Evolutionary conservation across 2,113 vertebrate species (phyloP).

Genomic region (Micromys minutus): DNA sequence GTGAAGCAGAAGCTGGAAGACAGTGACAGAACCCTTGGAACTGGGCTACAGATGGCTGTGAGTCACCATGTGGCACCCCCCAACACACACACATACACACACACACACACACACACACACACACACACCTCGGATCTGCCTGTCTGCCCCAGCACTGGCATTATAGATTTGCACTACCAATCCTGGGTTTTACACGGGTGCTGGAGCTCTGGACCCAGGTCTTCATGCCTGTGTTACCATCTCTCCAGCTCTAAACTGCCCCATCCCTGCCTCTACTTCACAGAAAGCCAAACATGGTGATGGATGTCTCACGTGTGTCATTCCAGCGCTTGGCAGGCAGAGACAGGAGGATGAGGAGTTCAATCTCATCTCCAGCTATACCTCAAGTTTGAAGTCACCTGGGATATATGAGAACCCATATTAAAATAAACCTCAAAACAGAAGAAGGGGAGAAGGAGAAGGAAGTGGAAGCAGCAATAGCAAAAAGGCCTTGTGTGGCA

Average conservation of each 20-base stretch:
- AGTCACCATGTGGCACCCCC: not conserved
- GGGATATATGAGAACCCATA: not conserved
- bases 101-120: too few species aligned
- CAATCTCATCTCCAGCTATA: too few species aligned
- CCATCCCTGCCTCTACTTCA: not conserved
- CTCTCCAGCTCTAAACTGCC: not conserved
- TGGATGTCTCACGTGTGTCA: not conserved
- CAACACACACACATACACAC: too few species aligned
- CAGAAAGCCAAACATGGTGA: too few species aligned
- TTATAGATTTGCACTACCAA: not conserved
- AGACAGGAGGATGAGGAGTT: not conserved
- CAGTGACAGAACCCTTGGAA: not conserved
- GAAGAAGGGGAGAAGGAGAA: too few species aligned
- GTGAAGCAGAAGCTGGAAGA: not conserved
- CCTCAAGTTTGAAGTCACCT: not conserved
- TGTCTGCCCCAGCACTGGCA: too few species aligned
- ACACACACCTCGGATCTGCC: too few species aligned
- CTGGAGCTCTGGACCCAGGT: not conserved
- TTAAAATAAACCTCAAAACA: not conserved
- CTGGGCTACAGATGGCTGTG: not conserved
- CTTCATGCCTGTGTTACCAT: too few species aligned
- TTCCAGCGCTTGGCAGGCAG: not conserved
- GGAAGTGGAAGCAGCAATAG: too few species aligned
- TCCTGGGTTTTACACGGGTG: not conserved
- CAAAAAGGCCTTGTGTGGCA: not conserved